Evolutionary conservation across 2,113 vertebrate genomes (phyloP).

Genomic region (Marmota monax): DNA sequence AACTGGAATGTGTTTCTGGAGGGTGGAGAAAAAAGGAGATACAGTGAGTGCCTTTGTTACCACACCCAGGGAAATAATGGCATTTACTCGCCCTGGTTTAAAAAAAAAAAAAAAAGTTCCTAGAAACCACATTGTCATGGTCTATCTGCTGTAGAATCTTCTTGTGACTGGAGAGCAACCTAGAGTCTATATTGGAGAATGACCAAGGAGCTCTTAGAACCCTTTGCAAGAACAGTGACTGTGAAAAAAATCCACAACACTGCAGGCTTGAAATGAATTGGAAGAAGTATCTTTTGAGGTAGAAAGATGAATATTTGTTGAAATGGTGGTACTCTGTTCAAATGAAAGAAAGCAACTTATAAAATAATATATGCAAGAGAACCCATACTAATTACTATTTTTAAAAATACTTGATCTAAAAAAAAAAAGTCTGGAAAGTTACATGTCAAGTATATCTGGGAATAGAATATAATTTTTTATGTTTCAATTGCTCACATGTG

Average conservation of each 20-base stretch:
- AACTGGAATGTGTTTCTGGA: constrained; percentile 21
- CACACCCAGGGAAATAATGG: background rate
- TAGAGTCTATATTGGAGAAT: background rate
- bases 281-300: background rate
- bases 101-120: constrained; percentile 9
- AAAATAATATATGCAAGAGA: background rate
- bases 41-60: background rate
- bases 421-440: constrained; percentile 13
- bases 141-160: background rate
- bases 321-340: background rate
- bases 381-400: background rate
- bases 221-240: constrained; percentile 20
- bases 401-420: background rate
- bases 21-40: background rate
- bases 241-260: background rate
- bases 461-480: constrained; percentile 28
- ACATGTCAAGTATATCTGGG: background rate
- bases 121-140: constrained; percentile 32
- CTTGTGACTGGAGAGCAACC: background rate
- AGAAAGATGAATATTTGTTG: background rate
- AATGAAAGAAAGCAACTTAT: background rate
- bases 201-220: background rate
- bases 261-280: background rate
- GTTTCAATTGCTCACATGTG: constrained; percentile 18
- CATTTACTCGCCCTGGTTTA: background rate